Evolutionary conservation across 1,140 invertebrate genomes (phyloP).

Genomic region (Drosophila nigromelanica): DNA sequence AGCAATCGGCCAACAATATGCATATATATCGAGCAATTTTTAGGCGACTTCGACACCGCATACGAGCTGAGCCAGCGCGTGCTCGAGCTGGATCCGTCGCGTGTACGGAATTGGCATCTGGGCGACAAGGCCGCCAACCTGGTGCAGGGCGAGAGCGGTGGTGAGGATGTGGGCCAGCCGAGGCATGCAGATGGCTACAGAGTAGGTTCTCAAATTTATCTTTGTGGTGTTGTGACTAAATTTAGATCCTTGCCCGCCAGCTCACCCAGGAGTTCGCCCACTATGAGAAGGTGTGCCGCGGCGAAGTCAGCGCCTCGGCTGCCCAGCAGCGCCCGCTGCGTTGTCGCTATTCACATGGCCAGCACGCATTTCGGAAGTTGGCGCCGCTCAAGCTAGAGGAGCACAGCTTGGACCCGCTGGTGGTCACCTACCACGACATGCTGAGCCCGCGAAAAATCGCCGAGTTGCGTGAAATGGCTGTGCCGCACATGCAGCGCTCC

Average conservation of each 20-base stretch:
- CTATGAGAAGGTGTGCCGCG: conserved; percentile 94
- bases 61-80: conserved; percentile 95
- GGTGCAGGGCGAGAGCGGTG: conserved; percentile 8
- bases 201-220: conserved; percentile 44
- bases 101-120: conserved; percentile 91
- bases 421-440: conserved; percentile 95
- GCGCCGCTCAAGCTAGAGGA: conserved; percentile 97
- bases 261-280: conserved; percentile 84
- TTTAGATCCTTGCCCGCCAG: conserved; percentile 36
- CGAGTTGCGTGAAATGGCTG: conserved; percentile 92
- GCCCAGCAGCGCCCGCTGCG: conserved; percentile 72
- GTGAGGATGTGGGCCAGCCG: conserved; percentile 23
- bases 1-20: conserved; percentile 22
- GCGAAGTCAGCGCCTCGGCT: conserved; percentile 86
- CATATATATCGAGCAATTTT: conserved; percentile 45
- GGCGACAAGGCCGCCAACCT: conserved; percentile 85
- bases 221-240: conserved; percentile 19
- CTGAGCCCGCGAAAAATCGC: conserved; percentile 94
- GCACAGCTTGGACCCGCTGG: conserved; percentile 91
- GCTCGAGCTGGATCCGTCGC: conserved; percentile 91
- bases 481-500: conserved; percentile 89
- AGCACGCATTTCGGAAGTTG: conserved; percentile 90
- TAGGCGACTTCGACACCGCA: conserved; percentile 93
- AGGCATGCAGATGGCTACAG: conserved; percentile 53
- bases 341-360: conserved; percentile 91